Percentiles rank a stretch among this genome's conserved stretches.
Evolutionary conservation across 1,140 invertebrate species (phyloP).

Genomic region (Lamellibrachia luymesi): DNA sequence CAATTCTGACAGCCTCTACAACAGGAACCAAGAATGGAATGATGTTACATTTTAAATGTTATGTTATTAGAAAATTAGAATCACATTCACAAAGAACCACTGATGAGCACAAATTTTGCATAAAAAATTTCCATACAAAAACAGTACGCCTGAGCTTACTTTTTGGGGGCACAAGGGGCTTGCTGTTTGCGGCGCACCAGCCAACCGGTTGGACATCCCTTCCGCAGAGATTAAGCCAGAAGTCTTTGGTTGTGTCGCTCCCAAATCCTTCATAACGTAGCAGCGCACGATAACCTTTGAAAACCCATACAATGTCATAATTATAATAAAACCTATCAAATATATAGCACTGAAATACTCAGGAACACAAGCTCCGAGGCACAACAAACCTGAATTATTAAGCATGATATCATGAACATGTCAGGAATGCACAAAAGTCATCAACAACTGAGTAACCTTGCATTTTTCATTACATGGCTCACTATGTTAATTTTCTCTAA

Average conservation of each 20-base stretch:
- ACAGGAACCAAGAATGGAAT: no score
- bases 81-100: neutral
- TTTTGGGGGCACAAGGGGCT: slow-evolving; percentile 89
- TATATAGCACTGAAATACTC: neutral
- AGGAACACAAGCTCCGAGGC: no score
- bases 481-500: neutral
- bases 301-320: slow-evolving; percentile 18
- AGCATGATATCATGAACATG: no score
- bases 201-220: slow-evolving; percentile 92
- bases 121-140: neutral
- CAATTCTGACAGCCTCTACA: neutral
- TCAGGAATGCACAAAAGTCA: no score
- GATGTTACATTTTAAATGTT: no score
- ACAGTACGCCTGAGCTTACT: slow-evolving; percentile 55
- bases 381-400: no score
- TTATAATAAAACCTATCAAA: slow-evolving; percentile 2
- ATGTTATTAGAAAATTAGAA: neutral
- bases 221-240: slow-evolving; percentile 93
- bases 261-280: slow-evolving; percentile 93
- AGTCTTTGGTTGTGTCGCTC: slow-evolving; percentile 81
- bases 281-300: slow-evolving; percentile 81
- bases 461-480: no score
- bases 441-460: no score
- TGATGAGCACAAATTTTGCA: neutral
- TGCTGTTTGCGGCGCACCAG: slow-evolving; percentile 93